Base-by-base conservation (phyloP, 2,797 vertebrate species). In the Muscicapa striata region DNA sequence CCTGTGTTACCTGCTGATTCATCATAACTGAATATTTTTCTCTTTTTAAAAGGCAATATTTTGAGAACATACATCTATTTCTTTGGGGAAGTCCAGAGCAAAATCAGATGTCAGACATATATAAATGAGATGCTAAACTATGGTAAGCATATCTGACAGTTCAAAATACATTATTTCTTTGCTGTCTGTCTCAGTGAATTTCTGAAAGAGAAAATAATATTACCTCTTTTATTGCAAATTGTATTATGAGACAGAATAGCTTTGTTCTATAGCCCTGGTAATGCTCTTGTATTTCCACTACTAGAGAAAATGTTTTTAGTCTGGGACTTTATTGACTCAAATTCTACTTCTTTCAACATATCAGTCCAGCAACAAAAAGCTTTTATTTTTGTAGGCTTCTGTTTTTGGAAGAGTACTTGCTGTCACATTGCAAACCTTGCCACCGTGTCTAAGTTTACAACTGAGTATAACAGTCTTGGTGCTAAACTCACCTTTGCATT, bases 121-220 rank as follows among this genome's bases (percentile, higher is more conserved):
- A 90, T 49, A 72, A 77, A 87, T 70, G 74, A 77, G 43, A 78
- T 75, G 34, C n/a, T 92, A 83, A 95, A 81, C 21, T 78, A 55
- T 79, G n/a, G 32, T 86, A 85, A 93, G 30, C 54, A 43, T 76
- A 90, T 91, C 23, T 76, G 96, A 84, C 27, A 78, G 54, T 36
- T 94, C 90, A 76, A 93, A 94, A 88, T 59, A 49, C 29, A 79
- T 72, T 49, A 59, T 91, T 93, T 87, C 57, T 92, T 70, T 93
- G 34, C 32, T 79, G 30, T 77, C 80, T 43, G 15, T 84, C 88
- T 93, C 68, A 45, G 73, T 78, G 80, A 49, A 55, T 76, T 87
- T 81, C 67, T 79, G 83, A 92, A 85, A 85, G 63, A 77, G 45
- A 93, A 94, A 95, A 95, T 79, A 95, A 77, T 83, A 75, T 87